Evolutionary conservation across 1,140 invertebrate genomes (phyloP), one percentile per base, ranked within the genome.

Genomic region (Atta colombica): DNA sequence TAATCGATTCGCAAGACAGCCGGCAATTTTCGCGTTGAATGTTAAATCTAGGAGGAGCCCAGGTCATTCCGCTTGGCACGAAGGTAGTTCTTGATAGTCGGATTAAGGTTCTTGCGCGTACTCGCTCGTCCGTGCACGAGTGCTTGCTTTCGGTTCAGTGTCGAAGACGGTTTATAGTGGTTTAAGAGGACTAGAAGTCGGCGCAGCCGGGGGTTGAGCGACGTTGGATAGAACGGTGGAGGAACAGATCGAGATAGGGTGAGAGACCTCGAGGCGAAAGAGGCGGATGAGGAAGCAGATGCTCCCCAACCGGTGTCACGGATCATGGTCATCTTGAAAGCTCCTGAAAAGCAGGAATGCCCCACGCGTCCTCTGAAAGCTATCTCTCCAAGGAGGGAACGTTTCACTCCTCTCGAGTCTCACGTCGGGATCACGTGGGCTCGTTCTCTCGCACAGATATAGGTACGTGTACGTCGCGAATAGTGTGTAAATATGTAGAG

Each of bases 311-410:
- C 75, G 66, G 86, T 89, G 90, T 89, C 90, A 87, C 88, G 88
- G 90, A 89, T 91, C 90, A 88, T 85, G 90, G 88, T 91, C 90
- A 86, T 89, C 88, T 89, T 88, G 86, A 89, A 91, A 90, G 87
- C 86, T 80, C 51, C 69, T 85, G 85, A 91, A 90, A 87, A 80
- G 77, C 77, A 65, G 61, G 53, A 87, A 85, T 82, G 49, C 66
- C 75, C 77, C 80, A 65, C 71, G 68, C 39, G 60, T 72, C 49
- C 78, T 86, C 82, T 72, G 82, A 89, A 89, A 91, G 90, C 77
- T 91, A 91, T 91, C 88, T 91, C 85, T 86, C 85, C 80, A 78
- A 84, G 60, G 25, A 84, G 89, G 66, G 69, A 84, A 86, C 87
- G 82, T 72, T 78, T 86, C 68, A 85, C 60, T 86, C 25, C 71